Evolutionary conservation across 2,797 vertebrate species (phyloP).

Genomic region (Capromys pilorides): DNA sequence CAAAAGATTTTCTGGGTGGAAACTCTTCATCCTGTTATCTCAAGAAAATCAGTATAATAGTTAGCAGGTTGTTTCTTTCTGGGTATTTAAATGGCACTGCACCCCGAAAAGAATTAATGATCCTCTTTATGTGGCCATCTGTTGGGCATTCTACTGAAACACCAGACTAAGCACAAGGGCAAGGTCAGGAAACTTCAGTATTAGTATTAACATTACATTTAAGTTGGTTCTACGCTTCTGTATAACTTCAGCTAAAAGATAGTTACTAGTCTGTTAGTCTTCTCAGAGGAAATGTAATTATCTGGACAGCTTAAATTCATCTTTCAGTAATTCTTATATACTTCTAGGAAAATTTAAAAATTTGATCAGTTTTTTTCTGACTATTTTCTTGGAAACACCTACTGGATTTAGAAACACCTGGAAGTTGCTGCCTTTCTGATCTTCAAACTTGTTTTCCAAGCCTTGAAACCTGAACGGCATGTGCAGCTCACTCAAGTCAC

Average conservation of each 20-base stretch:
- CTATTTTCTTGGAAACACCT: neutral
- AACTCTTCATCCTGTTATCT: conserved; percentile 33
- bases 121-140: neutral
- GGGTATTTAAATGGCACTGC: neutral
- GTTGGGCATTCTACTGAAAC: neutral
- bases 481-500: neutral
- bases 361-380: neutral
- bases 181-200: neutral
- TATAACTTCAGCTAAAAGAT: neutral
- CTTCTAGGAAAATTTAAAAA: neutral
- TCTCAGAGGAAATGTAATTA: neutral
- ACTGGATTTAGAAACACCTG: neutral
- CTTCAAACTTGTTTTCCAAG: conserved; percentile 28
- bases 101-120: conserved; percentile 19
- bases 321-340: neutral
- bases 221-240: neutral
- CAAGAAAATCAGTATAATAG: neutral
- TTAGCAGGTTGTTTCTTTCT: conserved; percentile 1
- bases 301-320: neutral
- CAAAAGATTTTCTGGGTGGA: neutral
- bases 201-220: neutral
- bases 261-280: neutral
- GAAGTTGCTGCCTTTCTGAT: neutral
- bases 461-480: neutral
- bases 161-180: neutral